phyloP scores from a whole-genome alignment of 2,797 vertebrate genomes.

The Bovichtus diacanthus region DNA sequence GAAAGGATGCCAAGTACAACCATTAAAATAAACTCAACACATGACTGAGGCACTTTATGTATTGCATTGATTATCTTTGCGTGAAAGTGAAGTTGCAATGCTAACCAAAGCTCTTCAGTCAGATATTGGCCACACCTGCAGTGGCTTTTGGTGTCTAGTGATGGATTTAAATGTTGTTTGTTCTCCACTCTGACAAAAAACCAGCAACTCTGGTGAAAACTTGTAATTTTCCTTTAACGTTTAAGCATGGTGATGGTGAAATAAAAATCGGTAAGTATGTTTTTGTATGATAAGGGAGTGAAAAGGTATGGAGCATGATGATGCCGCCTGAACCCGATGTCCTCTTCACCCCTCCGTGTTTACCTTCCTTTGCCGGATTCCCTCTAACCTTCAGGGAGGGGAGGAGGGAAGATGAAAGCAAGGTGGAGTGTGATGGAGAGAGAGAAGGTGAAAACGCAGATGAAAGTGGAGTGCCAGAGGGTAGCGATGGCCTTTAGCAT shows the following conservation, averaged over 20 bases:
- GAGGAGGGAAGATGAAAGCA: conserved; percentile 42
- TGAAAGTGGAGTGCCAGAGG: conserved; percentile 72
- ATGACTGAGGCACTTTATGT: conserved; percentile 23
- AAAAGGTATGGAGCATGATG: neutral
- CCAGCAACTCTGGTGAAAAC: neutral
- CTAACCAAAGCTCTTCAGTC: neutral
- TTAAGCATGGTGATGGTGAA: neutral
- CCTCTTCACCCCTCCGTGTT: conserved; percentile 5
- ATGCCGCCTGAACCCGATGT: neutral
- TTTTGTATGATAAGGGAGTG: neutral
- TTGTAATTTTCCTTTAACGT: neutral
- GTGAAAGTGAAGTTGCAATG: conserved; percentile 1
- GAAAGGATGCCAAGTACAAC: conserved; percentile 34
- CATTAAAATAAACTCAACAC: conserved; percentile 31
- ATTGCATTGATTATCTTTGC: conserved; percentile 40
- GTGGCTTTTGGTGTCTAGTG: neutral
- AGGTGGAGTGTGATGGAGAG: conserved; percentile 32
- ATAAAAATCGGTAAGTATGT: neutral
- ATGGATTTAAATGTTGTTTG: neutral
- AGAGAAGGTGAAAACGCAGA: conserved; percentile 57
- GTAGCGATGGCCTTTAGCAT: conserved; percentile 61
- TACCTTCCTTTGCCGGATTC: conserved; percentile 4
- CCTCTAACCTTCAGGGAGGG: conserved; percentile 37
- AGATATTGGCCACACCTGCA: neutral
- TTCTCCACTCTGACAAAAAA: neutral